Evolutionary conservation across 2,113 vertebrate species (phyloP).

Genomic region (Struthio camelus): DNA sequence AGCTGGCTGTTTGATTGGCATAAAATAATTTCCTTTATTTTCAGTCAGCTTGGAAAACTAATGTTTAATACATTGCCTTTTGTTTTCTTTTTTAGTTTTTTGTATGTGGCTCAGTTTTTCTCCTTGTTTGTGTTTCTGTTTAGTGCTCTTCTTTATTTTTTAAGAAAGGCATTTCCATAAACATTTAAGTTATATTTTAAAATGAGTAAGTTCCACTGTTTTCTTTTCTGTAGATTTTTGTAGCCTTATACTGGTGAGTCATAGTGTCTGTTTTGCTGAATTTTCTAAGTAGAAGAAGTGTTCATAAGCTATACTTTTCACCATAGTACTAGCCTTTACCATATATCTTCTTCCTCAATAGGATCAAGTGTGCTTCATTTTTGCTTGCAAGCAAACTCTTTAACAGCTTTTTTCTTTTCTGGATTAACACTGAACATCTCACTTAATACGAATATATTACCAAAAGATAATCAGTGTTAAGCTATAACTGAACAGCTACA

Average conservation of each 20-base stretch:
- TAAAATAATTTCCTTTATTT: constrained; percentile 20
- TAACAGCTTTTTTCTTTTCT: not conserved
- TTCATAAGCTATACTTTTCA: not conserved
- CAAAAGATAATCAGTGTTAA: not conserved
- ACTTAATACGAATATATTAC: not conserved
- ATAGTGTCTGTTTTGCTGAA: not conserved
- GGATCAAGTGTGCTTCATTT: not conserved
- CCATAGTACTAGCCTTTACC: not conserved
- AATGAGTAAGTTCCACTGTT: not conserved
- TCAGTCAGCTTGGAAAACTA: not conserved
- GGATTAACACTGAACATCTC: not conserved
- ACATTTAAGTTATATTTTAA: not conserved
- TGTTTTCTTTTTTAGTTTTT: not conserved
- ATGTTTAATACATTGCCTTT: not conserved
- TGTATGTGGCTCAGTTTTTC: not conserved
- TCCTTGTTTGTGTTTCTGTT: not conserved
- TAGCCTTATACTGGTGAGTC: not conserved
- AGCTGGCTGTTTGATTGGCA: not conserved
- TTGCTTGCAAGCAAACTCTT: not conserved
- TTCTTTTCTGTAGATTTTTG: not conserved
- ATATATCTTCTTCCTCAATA: not conserved
- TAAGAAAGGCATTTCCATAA: not conserved
- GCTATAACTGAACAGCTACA: not conserved
- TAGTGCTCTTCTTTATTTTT: not conserved
- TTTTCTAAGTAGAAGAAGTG: constrained; percentile 5